Percentiles rank a stretch among this genome's conserved stretches.
Conservation (phyloP, 2,888 invertebrate genomes). For the Muschampia plurimacula region DNA sequence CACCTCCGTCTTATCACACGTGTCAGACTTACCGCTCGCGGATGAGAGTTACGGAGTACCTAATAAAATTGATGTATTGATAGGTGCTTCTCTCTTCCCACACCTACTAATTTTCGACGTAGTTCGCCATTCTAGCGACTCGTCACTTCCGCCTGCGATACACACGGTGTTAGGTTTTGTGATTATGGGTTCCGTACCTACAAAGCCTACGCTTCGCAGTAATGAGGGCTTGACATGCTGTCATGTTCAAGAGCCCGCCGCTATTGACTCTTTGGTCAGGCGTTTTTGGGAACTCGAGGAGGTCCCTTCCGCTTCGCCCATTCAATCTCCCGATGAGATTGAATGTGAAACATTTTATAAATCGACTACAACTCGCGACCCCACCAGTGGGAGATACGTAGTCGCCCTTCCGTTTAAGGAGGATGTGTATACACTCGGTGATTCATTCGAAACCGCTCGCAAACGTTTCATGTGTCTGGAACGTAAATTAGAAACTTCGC, state of each 20-base stretch:
- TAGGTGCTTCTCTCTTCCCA: slow-evolving; percentile 41
- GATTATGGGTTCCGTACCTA: slow-evolving; percentile 40
- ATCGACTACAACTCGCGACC: slow-evolving; percentile 36
- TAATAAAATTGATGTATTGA: slow-evolving; percentile 39
- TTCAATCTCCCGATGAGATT: slow-evolving; percentile 28
- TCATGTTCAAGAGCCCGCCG: slow-evolving; percentile 3
- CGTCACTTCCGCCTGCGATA: slow-evolving; percentile 24
- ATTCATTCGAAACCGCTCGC: slow-evolving; percentile 32
- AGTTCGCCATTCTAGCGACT: slow-evolving; percentile 2
- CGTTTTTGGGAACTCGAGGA: slow-evolving; percentile 35
- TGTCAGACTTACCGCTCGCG: slow-evolving; percentile 35
- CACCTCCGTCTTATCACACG: slow-evolving; percentile 20
- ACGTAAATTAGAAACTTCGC: slow-evolving; percentile 35
- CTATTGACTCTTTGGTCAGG: slow-evolving; percentile 25
- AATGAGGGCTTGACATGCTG: slow-evolving; percentile 20
- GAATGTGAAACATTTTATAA: slow-evolving; percentile 41
- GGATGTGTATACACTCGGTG: slow-evolving; percentile 36
- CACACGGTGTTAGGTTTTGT: slow-evolving; percentile 40
- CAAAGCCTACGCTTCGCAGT: not conserved
- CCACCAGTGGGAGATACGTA: slow-evolving; percentile 33
- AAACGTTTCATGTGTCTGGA: slow-evolving; percentile 39
- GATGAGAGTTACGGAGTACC: slow-evolving; percentile 38
- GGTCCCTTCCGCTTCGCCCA: slow-evolving; percentile 21
- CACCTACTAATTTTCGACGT: slow-evolving; percentile 36
- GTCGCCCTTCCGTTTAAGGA: slow-evolving; percentile 39